Evolutionary conservation across 2,797 vertebrate genomes (phyloP).

Genomic region (Syngnathus acus): DNA sequence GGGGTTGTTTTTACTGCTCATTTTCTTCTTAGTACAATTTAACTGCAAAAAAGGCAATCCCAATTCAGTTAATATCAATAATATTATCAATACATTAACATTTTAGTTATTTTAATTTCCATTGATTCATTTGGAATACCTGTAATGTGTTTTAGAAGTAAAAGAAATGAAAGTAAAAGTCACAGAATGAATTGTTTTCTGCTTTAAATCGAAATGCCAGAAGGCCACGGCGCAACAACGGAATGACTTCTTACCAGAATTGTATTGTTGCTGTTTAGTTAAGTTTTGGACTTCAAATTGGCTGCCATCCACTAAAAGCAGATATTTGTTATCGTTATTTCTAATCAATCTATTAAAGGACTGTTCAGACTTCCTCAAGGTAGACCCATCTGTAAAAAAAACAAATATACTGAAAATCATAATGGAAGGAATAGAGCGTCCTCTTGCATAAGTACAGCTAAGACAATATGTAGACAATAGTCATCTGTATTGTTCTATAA

Average conservation of each 20-base stretch:
- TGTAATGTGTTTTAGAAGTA: neutral
- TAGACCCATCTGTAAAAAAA: neutral
- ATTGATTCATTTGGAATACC: neutral
- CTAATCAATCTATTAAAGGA: neutral
- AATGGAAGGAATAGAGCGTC: neutral
- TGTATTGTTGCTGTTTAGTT: neutral
- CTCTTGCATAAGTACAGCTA: no score
- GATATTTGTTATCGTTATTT: neutral
- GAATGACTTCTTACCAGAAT: neutral
- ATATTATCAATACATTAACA: no score
- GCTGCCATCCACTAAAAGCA: neutral
- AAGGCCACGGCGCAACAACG: neutral
- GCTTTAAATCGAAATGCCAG: neutral
- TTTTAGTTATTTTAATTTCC: neutral
- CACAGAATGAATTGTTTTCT: no score
- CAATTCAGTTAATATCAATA: no score
- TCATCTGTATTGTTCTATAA: neutral
- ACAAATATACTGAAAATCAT: neutral
- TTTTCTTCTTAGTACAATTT: neutral
- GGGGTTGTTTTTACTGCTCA: neutral
- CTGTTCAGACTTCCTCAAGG: neutral
- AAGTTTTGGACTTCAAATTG: neutral
- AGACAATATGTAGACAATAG: neutral
- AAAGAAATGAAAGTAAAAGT: neutral
- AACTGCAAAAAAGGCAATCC: neutral